Evolutionary conservation across 2,113 vertebrate genomes (phyloP), one percentile per base, ranked within the genome.

Genomic region (Embiotoca jacksoni): DNA sequence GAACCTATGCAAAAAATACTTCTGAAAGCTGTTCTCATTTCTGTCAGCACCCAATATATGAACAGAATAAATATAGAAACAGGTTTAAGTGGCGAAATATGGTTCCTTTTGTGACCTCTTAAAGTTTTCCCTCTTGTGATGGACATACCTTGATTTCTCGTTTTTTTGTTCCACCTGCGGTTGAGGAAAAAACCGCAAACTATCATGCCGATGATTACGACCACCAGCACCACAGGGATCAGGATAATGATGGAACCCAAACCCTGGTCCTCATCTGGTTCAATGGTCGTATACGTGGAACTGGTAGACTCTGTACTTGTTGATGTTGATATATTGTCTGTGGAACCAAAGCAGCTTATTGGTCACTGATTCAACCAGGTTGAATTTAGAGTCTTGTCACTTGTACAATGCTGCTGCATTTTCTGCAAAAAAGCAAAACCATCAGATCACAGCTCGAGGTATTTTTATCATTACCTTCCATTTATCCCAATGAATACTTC

Each of bases 161-260:
- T 14, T 46, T 82, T 86, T 5, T 69, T 64, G 4, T 75, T 92
- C 58, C 73, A 75, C 53, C 6, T 78, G 58, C 79, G 82, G 16
- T 10, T 71, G 65, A 92, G 62, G n/a, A 87, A 66, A 41, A 91
- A 69, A 2, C 76, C 61, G 3, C 67, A 64, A 6, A 90, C 80
- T 30, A 91, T 72, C 4, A 79, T 31, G 53, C 23, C 16, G 7
- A 88, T 69, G 44, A 93, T 69, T 0, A 90, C 0, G 3, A 88
- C 62, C 46, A 69, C 88, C 75, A 93, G 68, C 8, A 62, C 84
- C 49, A 87, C 88, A 0, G 89, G 77, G 54, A 91, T 72, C n/a
- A 91, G 23, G 58, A 92, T 82, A 64, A 89, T 55, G 44, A 84
- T 68, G 50, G n/a, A 3, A 55, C 7, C 54, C 36, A 50, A 49